Evolutionary conservation across 2,888 invertebrate species (phyloP), one percentile per base, ranked within the genome.

Genomic region (Drosophila maculinotata): DNA sequence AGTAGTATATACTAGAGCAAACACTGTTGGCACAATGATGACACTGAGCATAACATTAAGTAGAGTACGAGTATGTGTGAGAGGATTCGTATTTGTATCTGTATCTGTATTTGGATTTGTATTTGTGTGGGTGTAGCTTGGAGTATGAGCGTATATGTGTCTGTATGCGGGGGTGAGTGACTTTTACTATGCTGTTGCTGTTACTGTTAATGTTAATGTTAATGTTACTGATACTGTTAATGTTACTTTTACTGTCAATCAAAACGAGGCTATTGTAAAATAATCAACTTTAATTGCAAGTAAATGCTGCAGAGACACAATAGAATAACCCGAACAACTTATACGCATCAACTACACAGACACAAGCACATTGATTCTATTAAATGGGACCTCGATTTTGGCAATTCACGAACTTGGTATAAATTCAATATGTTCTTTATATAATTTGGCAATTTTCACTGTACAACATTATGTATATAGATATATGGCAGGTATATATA

Each of bases 21-120:
- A 78, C 74, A 88, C 80, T 85, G 79, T 88, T 76, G 79, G 87
- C 79, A 88, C 79, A 83, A 84, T 82, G 77, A 77, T 58, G 69
- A 72, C 65, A 79, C 71, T 79, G 78, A 72, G 64, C 76, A 76
- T 80, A 76, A 80, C 76, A 84, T 78, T 75, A 45, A 75, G 51
- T 74, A 69, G 51, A 64, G 64, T 68, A 58, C 44, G 65, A 62
- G 48, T 57, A 69, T 69, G 69, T 79, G 73, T 78, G 66, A 49
- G 52, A 45, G 68, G 53, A 45, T 57, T 67, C 51, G 75, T 49
- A 62, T 53, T 49, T 64, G 77, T 73, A 51, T 45, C 49, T 75
- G 79, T 53, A 45, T 25, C n/a, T 57, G 68, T 53, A 33, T 51
- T 15, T 56, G 54, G 62, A 38, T 45, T 23, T 59, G 72, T 58